These are phyloP conservation scores for Cyprinodon variegatus DNA, from an alignment of 2,113 vertebrate genomes.

Conservation along the genomic window DNA sequence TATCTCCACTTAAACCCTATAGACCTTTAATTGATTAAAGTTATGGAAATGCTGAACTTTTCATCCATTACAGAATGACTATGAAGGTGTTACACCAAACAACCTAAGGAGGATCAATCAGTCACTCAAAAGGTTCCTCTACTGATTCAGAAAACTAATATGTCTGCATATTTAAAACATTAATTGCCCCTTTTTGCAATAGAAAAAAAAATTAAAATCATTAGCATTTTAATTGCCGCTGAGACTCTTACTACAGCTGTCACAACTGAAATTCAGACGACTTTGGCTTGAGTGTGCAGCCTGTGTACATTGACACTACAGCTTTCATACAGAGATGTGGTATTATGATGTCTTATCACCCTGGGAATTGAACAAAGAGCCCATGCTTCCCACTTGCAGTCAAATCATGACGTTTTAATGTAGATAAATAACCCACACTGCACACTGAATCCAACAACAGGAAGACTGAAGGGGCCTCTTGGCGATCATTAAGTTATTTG, in stretches of 20 bases:
- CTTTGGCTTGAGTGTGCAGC: background rate
- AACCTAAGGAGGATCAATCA: background rate
- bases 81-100: background rate
- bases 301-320: slow-evolving; percentile 2
- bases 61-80: background rate
- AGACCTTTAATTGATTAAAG: background rate
- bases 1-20: no score
- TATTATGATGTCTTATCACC: slow-evolving; percentile 38
- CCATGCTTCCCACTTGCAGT: slow-evolving; percentile 31
- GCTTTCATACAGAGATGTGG: slow-evolving; percentile 32
- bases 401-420: slow-evolving; percentile 68
- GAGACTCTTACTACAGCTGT: background rate
- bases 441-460: slow-evolving; percentile 43
- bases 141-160: slow-evolving; percentile 1
- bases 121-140: background rate
- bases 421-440: slow-evolving; percentile 63
- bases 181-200: background rate
- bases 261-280: slow-evolving; percentile 11
- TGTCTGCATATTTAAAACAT: slow-evolving; percentile 5
- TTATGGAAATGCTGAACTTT: background rate
- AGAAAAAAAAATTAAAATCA: background rate
- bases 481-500: slow-evolving; percentile 24
- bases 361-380: slow-evolving; percentile 42
- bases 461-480: slow-evolving; percentile 47
- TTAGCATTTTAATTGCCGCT: background rate